Evolutionary conservation across 2,797 vertebrate species (phyloP), one percentile per base, ranked within the genome.

Genomic region (Onychomys torridus): DNA sequence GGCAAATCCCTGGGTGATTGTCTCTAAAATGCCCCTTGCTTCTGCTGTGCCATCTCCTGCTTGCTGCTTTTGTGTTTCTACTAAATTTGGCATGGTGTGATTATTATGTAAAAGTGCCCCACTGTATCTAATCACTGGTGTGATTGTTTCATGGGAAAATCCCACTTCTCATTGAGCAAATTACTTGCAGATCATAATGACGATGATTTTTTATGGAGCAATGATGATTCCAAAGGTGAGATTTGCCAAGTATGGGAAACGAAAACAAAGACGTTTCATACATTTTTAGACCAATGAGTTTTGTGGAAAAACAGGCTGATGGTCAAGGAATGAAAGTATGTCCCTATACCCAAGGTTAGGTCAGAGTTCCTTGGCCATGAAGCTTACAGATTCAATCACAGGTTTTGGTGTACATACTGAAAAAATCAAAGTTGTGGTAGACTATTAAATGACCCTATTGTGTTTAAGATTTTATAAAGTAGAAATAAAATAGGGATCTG

Each of bases 1-100:
- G 34, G 34, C 34, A n/a, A 71, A 37, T 3, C 29, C 34, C n/a
- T 9, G 7, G 17, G n/a, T 0, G 3, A 1, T 37, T 37, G 1
- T 37, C 16, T 37, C 17, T 19, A 37, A 9, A 21, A 21, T 37
- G 19, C 21, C 9, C 19, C 3, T 71, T 71, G 69, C 34, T 71
- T 71, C 69, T 37, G 19, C n/a, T 37, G 7, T 71, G 5, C 17
- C 2, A 37, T 71, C 67, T 37, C 6, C 17, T 71, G 69, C 69
- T 21, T 21, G n/a, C 17, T 37, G n/a, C 19, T 71, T 21, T 21
- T 2, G 1, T 21, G 69, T 71, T 37, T 3, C 9, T 37, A 11
- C 8, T 71, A 17, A 23, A 23, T 23, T 21, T 69, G 32, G 13
- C 14, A 14, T 69, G 32, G 67, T 19, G 12, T 69, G 67, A 69